These are phyloP conservation scores for Pseudolycoriella hygida DNA, from an alignment of 2,888 invertebrate genomes.

Conservation along the genomic window DNA sequence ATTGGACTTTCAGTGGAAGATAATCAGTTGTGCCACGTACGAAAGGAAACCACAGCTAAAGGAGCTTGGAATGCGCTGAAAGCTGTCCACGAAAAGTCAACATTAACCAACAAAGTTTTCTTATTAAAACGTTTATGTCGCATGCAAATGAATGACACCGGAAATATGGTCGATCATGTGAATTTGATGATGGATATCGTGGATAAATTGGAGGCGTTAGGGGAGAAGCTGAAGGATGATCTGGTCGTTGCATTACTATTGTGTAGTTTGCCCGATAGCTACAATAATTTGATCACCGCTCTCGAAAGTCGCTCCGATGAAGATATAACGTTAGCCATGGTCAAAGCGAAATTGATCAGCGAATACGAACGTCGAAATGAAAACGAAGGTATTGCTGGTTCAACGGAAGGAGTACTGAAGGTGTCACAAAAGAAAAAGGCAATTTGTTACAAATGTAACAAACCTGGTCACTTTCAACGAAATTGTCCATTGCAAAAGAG, in stretches of 20 bases:
- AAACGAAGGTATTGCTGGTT: neutral
- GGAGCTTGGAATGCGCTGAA: slow-evolving; percentile 7
- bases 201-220: neutral
- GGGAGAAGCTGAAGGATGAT: neutral
- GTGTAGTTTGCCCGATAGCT: neutral
- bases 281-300: slow-evolving; percentile 9
- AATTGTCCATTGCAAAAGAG: slow-evolving; percentile 7
- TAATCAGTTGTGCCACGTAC: slow-evolving; percentile 8
- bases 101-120: neutral
- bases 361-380: neutral
- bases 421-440: neutral
- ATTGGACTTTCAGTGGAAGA: slow-evolving; percentile 1
- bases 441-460: slow-evolving; percentile 11
- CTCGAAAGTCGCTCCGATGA: slow-evolving; percentile 8
- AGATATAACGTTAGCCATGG: neutral
- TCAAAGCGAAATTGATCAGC: neutral
- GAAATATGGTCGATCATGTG: neutral
- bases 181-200: neutral
- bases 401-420: neutral
- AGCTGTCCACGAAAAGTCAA: slow-evolving; percentile 4
- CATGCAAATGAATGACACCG: neutral
- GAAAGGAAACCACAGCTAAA: too few relatives aligned
- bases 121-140: neutral
- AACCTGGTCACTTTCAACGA: slow-evolving; percentile 7
- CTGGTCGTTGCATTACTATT: neutral